Base-by-base conservation (phyloP, 2,113 vertebrate genomes). In the Syngnathoides biaculeatus region DNA sequence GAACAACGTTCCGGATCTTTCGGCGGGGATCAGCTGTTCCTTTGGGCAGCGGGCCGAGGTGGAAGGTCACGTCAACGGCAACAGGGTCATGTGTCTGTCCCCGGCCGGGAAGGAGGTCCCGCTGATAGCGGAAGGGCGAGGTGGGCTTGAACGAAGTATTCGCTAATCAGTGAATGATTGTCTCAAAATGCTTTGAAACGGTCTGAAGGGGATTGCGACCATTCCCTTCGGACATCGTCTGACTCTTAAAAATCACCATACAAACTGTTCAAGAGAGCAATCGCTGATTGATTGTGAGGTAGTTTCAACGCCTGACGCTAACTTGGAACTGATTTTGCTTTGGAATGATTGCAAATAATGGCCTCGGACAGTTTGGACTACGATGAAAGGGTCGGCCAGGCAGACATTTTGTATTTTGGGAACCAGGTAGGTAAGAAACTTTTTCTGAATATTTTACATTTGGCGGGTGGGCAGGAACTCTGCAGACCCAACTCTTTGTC, bases 61-160 rank as follows among this genome's bases (percentile, higher is more conserved):
- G 59, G 92, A 95, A 48, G 96, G 95, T 3, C 93, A 93, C 39
- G 94, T 96, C 8, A 90, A 89, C 0, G 94, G 95, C 64, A 95
- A 92, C 84, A 88, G 84, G 47, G 93, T 98, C 1, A 89, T 94
- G 58, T 98, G 96, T 69, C 75, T 94, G 61, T 97, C 95, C 0
- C 96, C 96, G 0, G 85, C 93, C 0, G 91, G 93, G 5, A 95
- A 88, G 57, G 94, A 97, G 4, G 94, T 97, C 30, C 95, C 95
- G n/a, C 85, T 84, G 76, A 95, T 97, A 72, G 93, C 94, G 2
- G 82, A 93, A 80, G 94, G 94, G 53, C 95, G 94, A 91, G 96
- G 96, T 96, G 71, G 86, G 83, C 38, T 40, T 38, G 39, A 22
- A 42, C 19, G 8, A 42, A 39, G 35, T 15, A 39, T 63, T 26